These are phyloP conservation scores for Hoplias malabaricus DNA, from an alignment of 2,113 vertebrate species.

Conservation along the genomic window DNA sequence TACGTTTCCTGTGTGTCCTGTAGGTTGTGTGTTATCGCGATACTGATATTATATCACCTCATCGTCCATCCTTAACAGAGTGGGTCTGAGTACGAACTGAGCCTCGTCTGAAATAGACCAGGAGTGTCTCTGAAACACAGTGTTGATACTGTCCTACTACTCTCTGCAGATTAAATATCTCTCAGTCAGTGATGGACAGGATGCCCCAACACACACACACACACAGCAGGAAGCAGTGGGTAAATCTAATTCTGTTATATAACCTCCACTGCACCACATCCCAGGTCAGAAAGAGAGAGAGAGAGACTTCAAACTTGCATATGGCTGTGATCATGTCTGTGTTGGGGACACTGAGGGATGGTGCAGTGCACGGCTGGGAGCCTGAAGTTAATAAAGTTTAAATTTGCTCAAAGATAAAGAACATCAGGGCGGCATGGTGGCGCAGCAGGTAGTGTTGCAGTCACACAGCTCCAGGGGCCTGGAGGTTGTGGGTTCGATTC, in stretches of 20 bases:
- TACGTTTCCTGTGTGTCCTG: no score
- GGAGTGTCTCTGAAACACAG: background rate
- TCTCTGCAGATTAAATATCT: conserved; percentile 6
- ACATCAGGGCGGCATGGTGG: no score
- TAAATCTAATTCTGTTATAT: conserved; percentile 61
- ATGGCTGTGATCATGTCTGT: conserved; percentile 51
- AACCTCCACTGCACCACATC: conserved; percentile 48
- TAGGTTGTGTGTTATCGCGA: no score
- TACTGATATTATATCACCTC: no score
- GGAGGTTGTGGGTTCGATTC: no score
- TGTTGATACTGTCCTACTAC: background rate
- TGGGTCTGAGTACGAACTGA: background rate
- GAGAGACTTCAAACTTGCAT: conserved; percentile 49
- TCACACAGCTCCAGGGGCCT: no score
- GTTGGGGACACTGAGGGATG: conserved; percentile 5
- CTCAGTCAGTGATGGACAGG: background rate
- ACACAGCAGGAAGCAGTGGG: conserved; percentile 56
- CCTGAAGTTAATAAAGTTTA: no score
- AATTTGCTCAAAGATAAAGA: no score
- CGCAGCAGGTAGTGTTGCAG: no score
- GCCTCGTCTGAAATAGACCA: no score
- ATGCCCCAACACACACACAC: conserved; percentile 4
- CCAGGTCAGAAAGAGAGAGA: background rate
- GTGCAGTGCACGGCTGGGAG: background rate
- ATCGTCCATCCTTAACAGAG: background rate